Conservation (phyloP, 2,113 vertebrate genomes). For the Lipophrys pholis region DNA sequence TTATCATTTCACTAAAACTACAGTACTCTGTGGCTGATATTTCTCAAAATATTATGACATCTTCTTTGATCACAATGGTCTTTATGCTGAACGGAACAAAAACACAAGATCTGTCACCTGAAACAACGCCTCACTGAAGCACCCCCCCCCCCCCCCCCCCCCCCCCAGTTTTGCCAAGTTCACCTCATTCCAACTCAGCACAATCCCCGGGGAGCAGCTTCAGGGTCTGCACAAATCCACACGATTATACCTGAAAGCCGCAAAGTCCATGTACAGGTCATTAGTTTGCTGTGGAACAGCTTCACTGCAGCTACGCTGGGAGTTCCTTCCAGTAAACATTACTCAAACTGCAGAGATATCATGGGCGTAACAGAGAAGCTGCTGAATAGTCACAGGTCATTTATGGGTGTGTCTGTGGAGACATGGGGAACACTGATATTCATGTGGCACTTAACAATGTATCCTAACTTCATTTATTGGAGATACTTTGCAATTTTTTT, state of each 20-base stretch:
- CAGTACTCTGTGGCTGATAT: not conserved
- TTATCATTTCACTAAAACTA: not conserved
- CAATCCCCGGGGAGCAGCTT: slow-evolving; percentile 24
- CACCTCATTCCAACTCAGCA: slow-evolving; percentile 35
- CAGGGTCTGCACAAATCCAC: slow-evolving; percentile 28
- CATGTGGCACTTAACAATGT: slow-evolving; percentile 54
- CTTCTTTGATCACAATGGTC: not conserved
- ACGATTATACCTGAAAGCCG: slow-evolving; percentile 49
- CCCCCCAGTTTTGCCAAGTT: slow-evolving; percentile 36
- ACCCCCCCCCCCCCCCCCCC: no score
- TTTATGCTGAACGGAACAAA: slow-evolving; percentile 17
- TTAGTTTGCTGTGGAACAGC: slow-evolving; percentile 33
- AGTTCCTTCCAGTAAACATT: slow-evolving; percentile 41
- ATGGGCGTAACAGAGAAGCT: slow-evolving; percentile 16
- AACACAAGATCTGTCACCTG: not conserved
- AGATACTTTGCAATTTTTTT: slow-evolving; percentile 48
- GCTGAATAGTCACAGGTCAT: slow-evolving; percentile 25
- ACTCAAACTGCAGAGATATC: slow-evolving; percentile 16
- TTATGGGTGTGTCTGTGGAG: slow-evolving; percentile 14
- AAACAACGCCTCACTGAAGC: slow-evolving; percentile 26
- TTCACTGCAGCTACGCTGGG: slow-evolving; percentile 16
- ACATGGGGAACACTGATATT: slow-evolving; percentile 45
- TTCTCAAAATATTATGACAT: slow-evolving; percentile 5
- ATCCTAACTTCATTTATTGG: slow-evolving; percentile 69
- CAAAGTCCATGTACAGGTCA: slow-evolving; percentile 51